Conservation (phyloP, 2,888 invertebrate genomes). For the Nephrotoma guestfalica region DNA sequence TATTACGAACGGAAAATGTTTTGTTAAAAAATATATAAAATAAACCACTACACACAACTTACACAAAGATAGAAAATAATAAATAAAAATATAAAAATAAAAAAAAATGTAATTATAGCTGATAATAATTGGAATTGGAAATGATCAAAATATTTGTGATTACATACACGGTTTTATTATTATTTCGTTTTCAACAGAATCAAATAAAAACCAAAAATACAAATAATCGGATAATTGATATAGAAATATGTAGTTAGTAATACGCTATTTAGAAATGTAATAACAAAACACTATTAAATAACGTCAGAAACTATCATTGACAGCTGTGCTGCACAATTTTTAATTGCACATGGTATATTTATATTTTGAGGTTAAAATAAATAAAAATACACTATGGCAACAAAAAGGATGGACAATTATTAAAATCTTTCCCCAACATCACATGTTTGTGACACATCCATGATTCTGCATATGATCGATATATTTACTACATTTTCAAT, state of each 20-base stretch:
- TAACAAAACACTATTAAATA: background rate
- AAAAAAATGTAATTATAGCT: background rate
- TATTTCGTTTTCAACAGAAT: background rate
- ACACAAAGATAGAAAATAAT: background rate
- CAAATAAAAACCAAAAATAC: background rate
- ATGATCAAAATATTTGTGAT: background rate
- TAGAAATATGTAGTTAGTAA: background rate
- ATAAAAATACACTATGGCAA: background rate
- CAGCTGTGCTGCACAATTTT: background rate
- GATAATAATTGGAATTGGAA: background rate
- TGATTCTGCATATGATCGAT: background rate
- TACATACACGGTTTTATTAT: background rate
- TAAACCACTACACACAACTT: background rate
- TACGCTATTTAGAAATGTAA: background rate
- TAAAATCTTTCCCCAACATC: background rate
- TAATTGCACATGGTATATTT: background rate
- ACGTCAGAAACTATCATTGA: background rate
- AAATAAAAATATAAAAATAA: background rate
- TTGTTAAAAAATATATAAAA: background rate
- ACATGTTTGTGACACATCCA: background rate
- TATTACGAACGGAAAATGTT: background rate
- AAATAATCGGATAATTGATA: background rate
- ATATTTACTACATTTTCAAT: too few relatives aligned
- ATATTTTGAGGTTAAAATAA: background rate
- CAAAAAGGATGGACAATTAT: background rate